These are phyloP conservation scores for Microcebus tavaratra DNA, from an alignment of 2,113 vertebrate species.

Conservation along the genomic window DNA sequence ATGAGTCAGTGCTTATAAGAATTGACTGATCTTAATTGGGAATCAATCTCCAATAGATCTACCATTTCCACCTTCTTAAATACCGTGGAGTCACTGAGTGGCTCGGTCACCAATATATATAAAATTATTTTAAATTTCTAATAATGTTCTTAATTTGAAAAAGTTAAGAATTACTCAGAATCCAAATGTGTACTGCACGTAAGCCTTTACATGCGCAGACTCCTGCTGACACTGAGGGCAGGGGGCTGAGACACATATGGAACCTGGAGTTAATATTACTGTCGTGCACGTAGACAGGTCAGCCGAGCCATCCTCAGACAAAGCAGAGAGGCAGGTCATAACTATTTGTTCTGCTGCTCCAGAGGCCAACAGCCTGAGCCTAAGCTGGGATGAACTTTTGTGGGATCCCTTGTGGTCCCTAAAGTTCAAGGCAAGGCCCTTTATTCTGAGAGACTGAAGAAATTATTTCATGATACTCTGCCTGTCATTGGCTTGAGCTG, in stretches of 20 bases:
- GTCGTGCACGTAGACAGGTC: rapidly evolving
- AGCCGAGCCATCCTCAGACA: background rate
- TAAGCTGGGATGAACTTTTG: background rate
- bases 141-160: slow-evolving; percentile 29
- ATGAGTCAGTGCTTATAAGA: slow-evolving; percentile 56
- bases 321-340: background rate
- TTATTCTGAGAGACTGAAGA: background rate
- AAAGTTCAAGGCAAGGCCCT: background rate
- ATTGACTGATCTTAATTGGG: slow-evolving; percentile 67
- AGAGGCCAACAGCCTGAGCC: background rate
- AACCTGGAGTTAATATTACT: background rate
- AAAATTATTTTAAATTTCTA: slow-evolving; percentile 42
- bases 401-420: background rate
- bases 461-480: background rate
- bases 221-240: background rate
- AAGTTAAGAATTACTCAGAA: slow-evolving; percentile 31
- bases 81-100: slow-evolving; percentile 22
- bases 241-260: background rate
- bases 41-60: slow-evolving; percentile 69
- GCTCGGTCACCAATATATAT: background rate
- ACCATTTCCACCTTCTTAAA: slow-evolving; percentile 51
- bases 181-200: background rate
- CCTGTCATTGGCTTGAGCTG: background rate
- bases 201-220: background rate
- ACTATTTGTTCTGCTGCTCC: background rate